phyloP scores from a whole-genome alignment of 2,888 invertebrate genomes.

The Ecliptopera silaceata region DNA sequence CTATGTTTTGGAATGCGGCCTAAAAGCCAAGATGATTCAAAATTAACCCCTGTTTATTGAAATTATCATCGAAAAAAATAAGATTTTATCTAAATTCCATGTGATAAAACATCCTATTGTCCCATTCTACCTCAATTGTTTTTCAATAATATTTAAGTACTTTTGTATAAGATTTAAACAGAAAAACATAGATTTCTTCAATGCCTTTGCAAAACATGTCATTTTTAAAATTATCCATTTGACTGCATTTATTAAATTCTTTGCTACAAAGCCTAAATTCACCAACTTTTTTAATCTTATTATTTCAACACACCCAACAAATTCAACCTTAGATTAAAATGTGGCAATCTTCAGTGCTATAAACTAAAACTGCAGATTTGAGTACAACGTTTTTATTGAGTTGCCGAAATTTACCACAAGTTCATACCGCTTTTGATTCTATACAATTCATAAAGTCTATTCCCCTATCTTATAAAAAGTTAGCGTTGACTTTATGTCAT shows the following conservation, averaged over 20 bases:
- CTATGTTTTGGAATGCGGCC: constrained; percentile 20
- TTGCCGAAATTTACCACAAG: too few species aligned
- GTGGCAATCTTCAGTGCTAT: too few species aligned
- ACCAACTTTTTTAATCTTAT: background rate
- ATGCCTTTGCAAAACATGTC: background rate
- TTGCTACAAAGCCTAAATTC: constrained; percentile 31
- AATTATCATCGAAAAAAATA: constrained; percentile 23
- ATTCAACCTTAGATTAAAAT: too few species aligned
- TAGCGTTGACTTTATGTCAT: too few species aligned
- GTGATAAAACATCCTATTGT: constrained; percentile 28
- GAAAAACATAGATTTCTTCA: background rate
- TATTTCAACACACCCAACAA: too few species aligned
- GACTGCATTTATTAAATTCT: constrained; percentile 27
- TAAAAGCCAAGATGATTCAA: constrained; percentile 20
- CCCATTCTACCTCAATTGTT: constrained; percentile 35
- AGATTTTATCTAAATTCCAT: constrained; percentile 28
- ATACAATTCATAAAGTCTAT: too few species aligned
- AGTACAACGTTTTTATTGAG: too few species aligned
- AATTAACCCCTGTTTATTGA: constrained; percentile 16
- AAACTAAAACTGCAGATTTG: too few species aligned
- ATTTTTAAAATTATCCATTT: constrained; percentile 9
- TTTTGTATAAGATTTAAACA: constrained; percentile 5
- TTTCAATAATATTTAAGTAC: constrained; percentile 11
- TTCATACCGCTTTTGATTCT: too few species aligned
- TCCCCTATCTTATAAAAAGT: too few species aligned